Percentiles rank a stretch among this genome's conserved stretches.
Conservation (phyloP, 2,113 vertebrate genomes). For the Blennius ocellaris region DNA sequence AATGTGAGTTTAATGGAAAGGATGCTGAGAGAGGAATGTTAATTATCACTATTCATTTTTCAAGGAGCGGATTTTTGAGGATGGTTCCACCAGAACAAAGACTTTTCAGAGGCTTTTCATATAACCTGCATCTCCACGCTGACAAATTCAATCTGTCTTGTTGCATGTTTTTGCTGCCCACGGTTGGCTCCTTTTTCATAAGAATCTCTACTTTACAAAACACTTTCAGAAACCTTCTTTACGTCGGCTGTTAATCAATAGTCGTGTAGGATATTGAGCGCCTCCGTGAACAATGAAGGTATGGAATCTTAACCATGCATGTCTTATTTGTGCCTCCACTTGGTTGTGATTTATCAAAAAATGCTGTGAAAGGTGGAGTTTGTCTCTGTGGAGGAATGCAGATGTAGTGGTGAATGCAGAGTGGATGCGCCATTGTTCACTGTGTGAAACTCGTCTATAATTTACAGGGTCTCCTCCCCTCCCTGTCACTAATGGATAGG, state of each 20-base stretch:
- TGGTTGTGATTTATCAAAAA: conserved; percentile 10
- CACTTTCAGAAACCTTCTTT: conserved; percentile 13
- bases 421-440: conserved; percentile 70
- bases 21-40: conserved; percentile 77
- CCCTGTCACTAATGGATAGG: conserved; percentile 74
- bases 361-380: conserved; percentile 39
- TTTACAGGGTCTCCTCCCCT: conserved; percentile 76
- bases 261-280: conserved; percentile 21
- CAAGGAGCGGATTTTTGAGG: conserved; percentile 18
- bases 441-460: conserved; percentile 76
- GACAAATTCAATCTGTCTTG: background rate
- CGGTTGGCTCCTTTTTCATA: conserved; percentile 17
- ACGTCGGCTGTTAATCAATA: conserved; percentile 31
- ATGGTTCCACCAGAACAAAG: conserved; percentile 52
- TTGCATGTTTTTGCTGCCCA: conserved; percentile 38
- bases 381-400: conserved; percentile 75
- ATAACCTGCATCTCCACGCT: conserved; percentile 25
- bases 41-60: conserved; percentile 78
- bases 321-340: conserved; percentile 53
- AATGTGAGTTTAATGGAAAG: conserved; percentile 80
- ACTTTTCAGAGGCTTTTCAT: conserved; percentile 56
- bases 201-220: background rate
- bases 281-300: conserved; percentile 21
- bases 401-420: conserved; percentile 65
- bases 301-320: conserved; percentile 33